A percentile compares a stretch with the other conserved stretches of the same genome.
These are phyloP conservation scores for Circaetus cinerascens DNA, from an alignment of 2,113 vertebrate species.

Conservation along the genomic window DNA sequence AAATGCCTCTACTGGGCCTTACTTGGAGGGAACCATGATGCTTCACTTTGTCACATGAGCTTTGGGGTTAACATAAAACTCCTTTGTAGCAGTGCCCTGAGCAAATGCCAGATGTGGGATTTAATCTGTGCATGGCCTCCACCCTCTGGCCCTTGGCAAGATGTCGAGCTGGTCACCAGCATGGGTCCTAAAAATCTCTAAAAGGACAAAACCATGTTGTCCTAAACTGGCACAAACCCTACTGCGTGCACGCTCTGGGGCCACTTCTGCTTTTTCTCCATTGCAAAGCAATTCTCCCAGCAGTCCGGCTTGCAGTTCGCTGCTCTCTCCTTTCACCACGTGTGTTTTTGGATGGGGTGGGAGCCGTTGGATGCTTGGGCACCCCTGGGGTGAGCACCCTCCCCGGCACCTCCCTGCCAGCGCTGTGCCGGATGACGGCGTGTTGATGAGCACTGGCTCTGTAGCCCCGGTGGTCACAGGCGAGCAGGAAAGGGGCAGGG, in stretches of 20 bases:
- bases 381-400: background rate
- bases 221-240: background rate
- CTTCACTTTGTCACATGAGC: background rate
- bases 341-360: background rate
- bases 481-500: background rate
- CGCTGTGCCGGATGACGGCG: accelerated
- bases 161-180: background rate
- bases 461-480: background rate
- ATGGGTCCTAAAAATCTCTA: background rate
- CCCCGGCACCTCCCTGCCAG: background rate
- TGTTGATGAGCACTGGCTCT: background rate
- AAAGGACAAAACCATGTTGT: background rate
- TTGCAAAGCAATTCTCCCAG: background rate
- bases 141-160: background rate
- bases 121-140: background rate
- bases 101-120: background rate
- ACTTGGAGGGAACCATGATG: background rate
- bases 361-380: accelerated
- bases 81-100: background rate
- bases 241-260: accelerated
- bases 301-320: background rate
- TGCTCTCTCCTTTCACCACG: background rate
- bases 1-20: background rate
- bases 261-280: background rate
- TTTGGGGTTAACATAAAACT: background rate